Evolutionary conservation across 2,888 invertebrate genomes (phyloP), one percentile per base, ranked within the genome.

Genomic region (Hermodice carunculata): DNA sequence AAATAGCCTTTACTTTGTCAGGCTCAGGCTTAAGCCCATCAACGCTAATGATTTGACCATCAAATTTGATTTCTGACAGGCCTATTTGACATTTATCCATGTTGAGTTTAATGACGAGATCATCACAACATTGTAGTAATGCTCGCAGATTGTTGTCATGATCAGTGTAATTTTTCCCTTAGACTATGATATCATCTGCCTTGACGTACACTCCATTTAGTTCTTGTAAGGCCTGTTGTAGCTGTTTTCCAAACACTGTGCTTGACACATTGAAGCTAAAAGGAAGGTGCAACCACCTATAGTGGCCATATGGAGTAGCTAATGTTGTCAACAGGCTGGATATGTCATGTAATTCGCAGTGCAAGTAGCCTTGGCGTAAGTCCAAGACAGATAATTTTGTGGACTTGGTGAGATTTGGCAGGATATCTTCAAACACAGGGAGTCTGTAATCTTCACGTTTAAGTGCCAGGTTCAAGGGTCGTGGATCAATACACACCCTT

Each of bases 251-350:
- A 29, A 64, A 64, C 6, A 64, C 43, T 64, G 64, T 61, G 24
- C 51, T 37, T 17, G 26, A 26, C 17, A 64, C 52, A 11, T 24
- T 49, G 8, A 53, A 43, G 11, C 64, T 52, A 52, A 64, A 64
- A 28, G 64, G 61, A 5, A 64, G 34, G 19, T 61, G 19, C 8
- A 32, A 22, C 53, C 54, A 65, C 22, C 60, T 40, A 42, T 64
- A 64, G 14, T 44, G 49, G 11, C 65, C 65, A 44, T 64, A 46
- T n/a, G 61, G 62, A 4, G 61, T 64, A 5, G 31, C 44, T 19
- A 64, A 64, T 8, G 65, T 65, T 22, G 65, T 64, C 19, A 65
- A 43, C 28, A 26, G 28, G 37, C 54, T 56, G 8, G 64, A 53
- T 29, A 64, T 29, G 4, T 44, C 46, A 37, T 63, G 62, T 19